phyloP scores from a whole-genome alignment of 1,140 invertebrate species.

The Ptiloglossa arizonensis region DNA sequence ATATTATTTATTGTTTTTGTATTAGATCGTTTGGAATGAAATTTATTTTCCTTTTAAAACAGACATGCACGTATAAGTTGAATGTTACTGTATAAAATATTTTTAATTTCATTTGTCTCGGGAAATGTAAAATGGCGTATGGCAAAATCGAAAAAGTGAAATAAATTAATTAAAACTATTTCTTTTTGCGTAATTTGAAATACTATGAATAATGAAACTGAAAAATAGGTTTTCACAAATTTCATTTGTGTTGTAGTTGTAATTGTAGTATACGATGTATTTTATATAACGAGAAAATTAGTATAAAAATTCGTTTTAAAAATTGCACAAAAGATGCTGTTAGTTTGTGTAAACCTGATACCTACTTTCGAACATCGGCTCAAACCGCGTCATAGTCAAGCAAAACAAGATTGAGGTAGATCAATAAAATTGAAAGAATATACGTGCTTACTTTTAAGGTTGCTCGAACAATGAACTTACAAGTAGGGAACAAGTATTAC shows the following conservation, averaged over 20 bases:
- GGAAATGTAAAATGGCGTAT: neutral
- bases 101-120: neutral
- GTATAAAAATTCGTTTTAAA: too few relatives aligned
- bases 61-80: neutral
- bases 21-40: neutral
- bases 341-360: neutral
- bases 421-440: slow-evolving; percentile 12
- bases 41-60: neutral
- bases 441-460: neutral
- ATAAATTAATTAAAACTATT: too few relatives aligned
- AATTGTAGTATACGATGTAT: neutral
- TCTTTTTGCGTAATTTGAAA: too few relatives aligned
- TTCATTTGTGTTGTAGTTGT: neutral
- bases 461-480: neutral
- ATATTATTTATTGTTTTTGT: neutral
- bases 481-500: neutral
- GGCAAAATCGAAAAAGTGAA: too few relatives aligned
- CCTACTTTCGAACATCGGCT: neutral
- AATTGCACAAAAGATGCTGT: too few relatives aligned
- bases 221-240: too few relatives aligned
- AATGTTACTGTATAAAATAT: neutral
- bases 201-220: too few relatives aligned
- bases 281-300: too few relatives aligned
- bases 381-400: neutral
- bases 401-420: slow-evolving; percentile 1